Percentiles rank a stretch among this genome's conserved stretches.
These are phyloP conservation scores for Caenorhabditis afra DNA, from an alignment of 2,888 invertebrate species.

Conservation along the genomic window DNA sequence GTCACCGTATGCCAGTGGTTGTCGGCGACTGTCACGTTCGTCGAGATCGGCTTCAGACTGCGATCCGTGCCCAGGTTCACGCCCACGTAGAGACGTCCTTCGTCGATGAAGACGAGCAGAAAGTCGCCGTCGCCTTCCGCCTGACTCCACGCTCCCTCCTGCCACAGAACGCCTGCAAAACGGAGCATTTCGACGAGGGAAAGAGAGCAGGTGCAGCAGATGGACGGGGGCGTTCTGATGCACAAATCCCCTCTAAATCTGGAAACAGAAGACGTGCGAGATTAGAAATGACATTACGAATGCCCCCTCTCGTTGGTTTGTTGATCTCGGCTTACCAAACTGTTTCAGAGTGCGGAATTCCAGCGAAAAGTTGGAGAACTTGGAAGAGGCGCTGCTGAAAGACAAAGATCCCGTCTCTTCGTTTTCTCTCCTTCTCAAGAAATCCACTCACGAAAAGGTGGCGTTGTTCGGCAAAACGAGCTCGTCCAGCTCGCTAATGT, in stretches of 20 bases:
- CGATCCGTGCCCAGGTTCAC: constrained; percentile 68
- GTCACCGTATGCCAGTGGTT: constrained; percentile 66
- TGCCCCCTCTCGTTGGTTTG: not conserved
- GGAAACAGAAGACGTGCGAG: constrained; percentile 10
- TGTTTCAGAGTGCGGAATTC: constrained; percentile 60
- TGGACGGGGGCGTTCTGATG: constrained; percentile 22
- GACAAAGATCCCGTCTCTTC: not conserved
- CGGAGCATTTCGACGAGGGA: not conserved
- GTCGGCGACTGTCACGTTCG: constrained; percentile 63
- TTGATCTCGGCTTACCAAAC: constrained; percentile 27
- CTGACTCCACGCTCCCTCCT: constrained; percentile 60
- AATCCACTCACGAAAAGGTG: constrained; percentile 59
- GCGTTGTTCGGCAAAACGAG: constrained; percentile 64
- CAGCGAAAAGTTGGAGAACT: constrained; percentile 62
- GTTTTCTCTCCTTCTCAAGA: too few species aligned
- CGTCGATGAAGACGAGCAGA: constrained; percentile 60
- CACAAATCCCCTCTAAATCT: constrained; percentile 12
- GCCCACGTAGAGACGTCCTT: constrained; percentile 63
- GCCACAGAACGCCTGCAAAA: constrained; percentile 62
- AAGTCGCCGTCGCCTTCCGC: constrained; percentile 56
- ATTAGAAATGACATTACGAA: too few species aligned
- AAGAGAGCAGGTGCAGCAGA: constrained; percentile 13
- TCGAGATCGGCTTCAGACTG: constrained; percentile 62
- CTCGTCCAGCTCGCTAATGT: constrained; percentile 55
- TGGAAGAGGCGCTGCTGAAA: constrained; percentile 57